Percentiles rank a stretch among this genome's conserved stretches.
Conservation (phyloP, 2,113 vertebrate species). For the Ammodytes dubius region DNA sequence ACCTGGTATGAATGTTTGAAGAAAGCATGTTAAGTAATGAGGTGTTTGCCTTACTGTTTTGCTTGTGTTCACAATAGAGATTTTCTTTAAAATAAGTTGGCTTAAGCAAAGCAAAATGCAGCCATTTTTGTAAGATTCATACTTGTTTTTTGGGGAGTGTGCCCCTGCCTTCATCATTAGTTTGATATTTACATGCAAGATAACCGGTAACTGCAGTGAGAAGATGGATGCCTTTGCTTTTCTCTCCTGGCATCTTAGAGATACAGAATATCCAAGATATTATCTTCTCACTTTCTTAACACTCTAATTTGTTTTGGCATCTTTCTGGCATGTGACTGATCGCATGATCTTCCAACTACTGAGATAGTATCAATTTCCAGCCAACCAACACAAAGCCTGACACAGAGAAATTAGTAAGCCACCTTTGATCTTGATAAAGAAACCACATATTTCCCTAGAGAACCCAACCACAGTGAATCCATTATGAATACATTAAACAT, state of each 20-base stretch:
- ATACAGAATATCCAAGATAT: background rate
- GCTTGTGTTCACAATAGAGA: background rate
- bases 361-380: constrained; percentile 44
- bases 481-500: constrained; percentile 16
- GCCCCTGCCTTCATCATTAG: background rate
- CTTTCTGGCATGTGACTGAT: constrained; percentile 44
- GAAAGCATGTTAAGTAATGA: background rate
- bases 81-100: background rate
- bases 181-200: background rate
- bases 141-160: background rate
- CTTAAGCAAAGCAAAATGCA: no score
- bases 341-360: constrained; percentile 31
- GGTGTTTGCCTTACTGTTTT: background rate
- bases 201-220: constrained; percentile 18
- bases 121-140: background rate
- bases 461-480: constrained; percentile 28
- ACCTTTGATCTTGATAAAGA: constrained; percentile 48
- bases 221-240: background rate
- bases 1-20: background rate
- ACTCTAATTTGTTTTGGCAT: constrained; percentile 60
- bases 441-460: constrained; percentile 28
- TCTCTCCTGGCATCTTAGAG: background rate
- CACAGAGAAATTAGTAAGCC: constrained; percentile 11
- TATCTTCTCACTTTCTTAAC: constrained; percentile 10
- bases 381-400: constrained; percentile 47